A percentile compares a stretch with the other conserved stretches of the same genome.
Evolutionary conservation across 2,113 vertebrate genomes (phyloP).

Genomic region (Muscicapa adusta): DNA sequence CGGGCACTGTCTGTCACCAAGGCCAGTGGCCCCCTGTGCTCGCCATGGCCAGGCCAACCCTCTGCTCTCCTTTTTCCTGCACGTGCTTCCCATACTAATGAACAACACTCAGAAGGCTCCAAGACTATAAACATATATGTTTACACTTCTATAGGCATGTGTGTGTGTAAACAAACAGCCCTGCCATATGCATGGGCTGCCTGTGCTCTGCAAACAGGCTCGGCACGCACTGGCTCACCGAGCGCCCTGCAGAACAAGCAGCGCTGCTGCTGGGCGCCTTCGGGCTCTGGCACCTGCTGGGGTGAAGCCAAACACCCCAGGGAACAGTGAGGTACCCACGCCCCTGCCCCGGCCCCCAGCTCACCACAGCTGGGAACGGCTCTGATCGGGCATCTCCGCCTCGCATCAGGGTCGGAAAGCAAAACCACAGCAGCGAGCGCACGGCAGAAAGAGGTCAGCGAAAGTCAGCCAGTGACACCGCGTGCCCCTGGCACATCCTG

Average conservation of each 20-base stretch:
- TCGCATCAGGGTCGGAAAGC: neutral
- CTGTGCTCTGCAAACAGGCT: neutral
- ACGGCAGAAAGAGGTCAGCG: neutral
- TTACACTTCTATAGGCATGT: neutral
- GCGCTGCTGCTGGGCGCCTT: accelerated
- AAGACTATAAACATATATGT: slow-evolving; percentile 2
- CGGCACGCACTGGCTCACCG: accelerated
- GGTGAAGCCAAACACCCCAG: neutral
- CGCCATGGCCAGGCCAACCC: neutral
- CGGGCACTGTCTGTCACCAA: neutral
- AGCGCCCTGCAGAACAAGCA: neutral
- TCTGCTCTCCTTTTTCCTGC: neutral
- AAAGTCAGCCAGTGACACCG: accelerated
- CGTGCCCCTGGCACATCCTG: neutral
- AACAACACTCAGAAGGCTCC: neutral
- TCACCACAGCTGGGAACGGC: neutral
- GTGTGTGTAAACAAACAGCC: slow-evolving; percentile 31
- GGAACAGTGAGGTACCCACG: neutral
- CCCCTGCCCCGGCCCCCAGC: neutral
- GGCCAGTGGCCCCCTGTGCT: neutral
- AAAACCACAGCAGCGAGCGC: neutral
- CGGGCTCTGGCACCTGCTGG: neutral
- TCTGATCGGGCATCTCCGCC: neutral
- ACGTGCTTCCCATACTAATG: neutral
- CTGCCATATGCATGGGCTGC: slow-evolving; percentile 8